A percentile compares a stretch with the other conserved stretches of the same genome.
Evolutionary conservation across 30 jellyfish, hydroid and myxozoan genomes (phyloP).

Genomic region (Clytia hemisphaerica): DNA sequence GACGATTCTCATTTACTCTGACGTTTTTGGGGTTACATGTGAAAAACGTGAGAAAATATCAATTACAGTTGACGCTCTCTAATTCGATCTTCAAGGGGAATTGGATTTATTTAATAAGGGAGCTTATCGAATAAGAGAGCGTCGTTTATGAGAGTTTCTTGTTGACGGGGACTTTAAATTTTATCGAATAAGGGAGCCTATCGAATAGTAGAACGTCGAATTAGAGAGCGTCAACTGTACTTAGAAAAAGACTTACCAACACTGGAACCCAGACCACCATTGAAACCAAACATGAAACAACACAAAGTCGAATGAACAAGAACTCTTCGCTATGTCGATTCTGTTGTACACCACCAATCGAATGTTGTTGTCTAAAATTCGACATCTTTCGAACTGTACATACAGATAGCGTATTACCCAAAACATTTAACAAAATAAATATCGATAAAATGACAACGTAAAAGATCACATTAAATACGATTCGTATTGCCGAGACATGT

Average conservation of each 20-base stretch:
- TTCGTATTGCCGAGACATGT: neutral
- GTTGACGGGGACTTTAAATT: too few relatives aligned
- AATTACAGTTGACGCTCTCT: too few relatives aligned
- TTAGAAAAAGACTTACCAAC: slow-evolving; percentile 3
- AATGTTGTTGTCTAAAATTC: neutral
- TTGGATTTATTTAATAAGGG: too few relatives aligned
- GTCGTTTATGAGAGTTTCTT: too few relatives aligned
- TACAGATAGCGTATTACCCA: slow-evolving; percentile 49
- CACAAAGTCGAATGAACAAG: neutral
- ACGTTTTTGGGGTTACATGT: too few relatives aligned
- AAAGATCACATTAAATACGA: slow-evolving; percentile 10
- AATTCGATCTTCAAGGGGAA: too few relatives aligned
- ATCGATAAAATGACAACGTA: slow-evolving; percentile 25
- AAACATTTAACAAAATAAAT: slow-evolving; percentile 12
- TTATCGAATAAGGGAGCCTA: too few relatives aligned
- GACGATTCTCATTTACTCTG: too few relatives aligned
- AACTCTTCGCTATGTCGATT: neutral
- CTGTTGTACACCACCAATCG: neutral
- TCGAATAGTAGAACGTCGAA: too few relatives aligned
- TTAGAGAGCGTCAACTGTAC: too few relatives aligned
- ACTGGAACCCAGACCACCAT: slow-evolving; percentile 1
- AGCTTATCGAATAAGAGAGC: too few relatives aligned
- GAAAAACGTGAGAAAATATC: too few relatives aligned
- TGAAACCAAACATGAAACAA: neutral
- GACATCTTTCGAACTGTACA: slow-evolving; percentile 30